These are phyloP conservation scores for Holacanthus passer DNA, from an alignment of 2,113 vertebrate species.

Conservation along the genomic window DNA sequence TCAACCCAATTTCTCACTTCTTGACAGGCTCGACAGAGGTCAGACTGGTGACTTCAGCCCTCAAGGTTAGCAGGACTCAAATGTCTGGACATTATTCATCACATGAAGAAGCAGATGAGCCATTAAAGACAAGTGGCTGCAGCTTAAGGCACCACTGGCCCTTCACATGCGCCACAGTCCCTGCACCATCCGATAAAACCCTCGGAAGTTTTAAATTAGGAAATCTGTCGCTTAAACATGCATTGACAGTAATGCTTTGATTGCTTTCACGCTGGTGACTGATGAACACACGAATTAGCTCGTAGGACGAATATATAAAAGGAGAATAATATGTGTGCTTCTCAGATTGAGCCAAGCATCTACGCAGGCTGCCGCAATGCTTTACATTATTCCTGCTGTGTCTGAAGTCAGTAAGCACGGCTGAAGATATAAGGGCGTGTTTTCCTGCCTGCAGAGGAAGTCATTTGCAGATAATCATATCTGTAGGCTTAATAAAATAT, in stretches of 20 bases:
- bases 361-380: neutral
- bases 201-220: neutral
- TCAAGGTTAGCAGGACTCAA: slow-evolving; percentile 52
- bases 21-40: slow-evolving; percentile 43
- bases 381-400: neutral
- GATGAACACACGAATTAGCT: slow-evolving; percentile 11
- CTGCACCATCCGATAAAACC: neutral
- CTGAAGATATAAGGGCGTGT: neutral
- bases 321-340: neutral
- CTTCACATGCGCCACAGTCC: slow-evolving; percentile 14
- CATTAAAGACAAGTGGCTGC: slow-evolving; percentile 56
- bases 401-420: neutral
- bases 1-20: neutral
- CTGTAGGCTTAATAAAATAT: neutral
- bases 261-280: slow-evolving; percentile 12
- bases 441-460: slow-evolving; percentile 4
- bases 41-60: slow-evolving; percentile 36
- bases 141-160: slow-evolving; percentile 38
- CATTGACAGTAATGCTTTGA: neutral
- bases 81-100: slow-evolving; percentile 62
- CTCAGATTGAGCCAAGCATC: neutral
- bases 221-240: slow-evolving; percentile 3
- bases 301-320: neutral
- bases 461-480: slow-evolving; percentile 8
- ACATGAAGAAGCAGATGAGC: slow-evolving; percentile 62